Evolutionary conservation across 37 sponge, comb jelly and placozoan genomes (phyloP).

Genomic region (Spongia lamella): DNA sequence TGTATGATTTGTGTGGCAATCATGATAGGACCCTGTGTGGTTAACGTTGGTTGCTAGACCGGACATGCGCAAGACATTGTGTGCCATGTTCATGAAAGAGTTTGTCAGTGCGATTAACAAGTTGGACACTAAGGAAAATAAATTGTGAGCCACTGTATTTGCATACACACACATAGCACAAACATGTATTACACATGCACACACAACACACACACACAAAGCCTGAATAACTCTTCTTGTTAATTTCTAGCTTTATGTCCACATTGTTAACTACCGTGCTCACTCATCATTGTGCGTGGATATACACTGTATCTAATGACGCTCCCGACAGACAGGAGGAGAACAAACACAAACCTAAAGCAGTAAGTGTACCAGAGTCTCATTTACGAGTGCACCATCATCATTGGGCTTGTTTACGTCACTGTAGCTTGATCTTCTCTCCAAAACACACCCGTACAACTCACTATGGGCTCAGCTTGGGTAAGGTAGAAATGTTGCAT

Average conservation of each 20-base stretch:
- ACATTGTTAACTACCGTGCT: slow-evolving; percentile 67
- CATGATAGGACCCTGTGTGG: slow-evolving; percentile 72
- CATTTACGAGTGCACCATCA: not conserved
- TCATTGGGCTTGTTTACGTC: too few relatives aligned
- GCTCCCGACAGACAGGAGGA: slow-evolving; percentile 14
- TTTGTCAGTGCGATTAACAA: slow-evolving; percentile 28
- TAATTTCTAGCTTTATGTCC: slow-evolving; percentile 64
- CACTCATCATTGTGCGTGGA: slow-evolving; percentile 77
- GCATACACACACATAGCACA: not conserved
- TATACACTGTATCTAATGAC: slow-evolving; percentile 46
- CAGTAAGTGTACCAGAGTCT: slow-evolving; percentile 26
- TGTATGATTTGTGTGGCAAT: too few relatives aligned
- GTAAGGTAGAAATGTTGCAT: slow-evolving; percentile 37
- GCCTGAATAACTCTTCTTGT: not conserved
- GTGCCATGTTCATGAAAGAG: slow-evolving; percentile 54
- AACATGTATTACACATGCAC: not conserved
- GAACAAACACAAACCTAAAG: slow-evolving; percentile 31
- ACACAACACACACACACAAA: slow-evolving; percentile 13
- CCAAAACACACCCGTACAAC: slow-evolving; percentile 72
- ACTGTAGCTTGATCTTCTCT: slow-evolving; percentile 42
- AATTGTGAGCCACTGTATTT: slow-evolving; percentile 44
- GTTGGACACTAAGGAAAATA: slow-evolving; percentile 74
- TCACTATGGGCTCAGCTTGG: slow-evolving; percentile 79
- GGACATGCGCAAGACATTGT: slow-evolving; percentile 24
- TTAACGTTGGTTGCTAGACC: slow-evolving; percentile 41